Conservation (phyloP, 2,888 invertebrate species). For the Drosophila macrothrix region DNA sequence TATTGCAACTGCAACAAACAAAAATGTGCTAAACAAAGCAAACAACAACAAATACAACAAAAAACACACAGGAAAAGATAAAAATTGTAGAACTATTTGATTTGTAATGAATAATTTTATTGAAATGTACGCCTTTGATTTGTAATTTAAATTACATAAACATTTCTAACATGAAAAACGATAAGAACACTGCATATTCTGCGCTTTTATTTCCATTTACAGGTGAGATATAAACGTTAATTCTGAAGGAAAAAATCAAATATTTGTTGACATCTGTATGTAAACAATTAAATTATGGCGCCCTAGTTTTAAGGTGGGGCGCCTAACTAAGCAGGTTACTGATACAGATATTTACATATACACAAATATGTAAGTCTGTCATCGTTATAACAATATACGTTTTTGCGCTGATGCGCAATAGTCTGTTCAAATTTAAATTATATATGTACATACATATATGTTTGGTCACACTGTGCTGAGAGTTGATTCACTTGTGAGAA, state of each 20-base stretch:
- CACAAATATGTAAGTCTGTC: constrained; percentile 8
- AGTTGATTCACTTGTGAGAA: constrained; percentile 19
- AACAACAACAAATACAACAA: constrained; percentile 19
- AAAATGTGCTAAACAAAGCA: constrained; percentile 45
- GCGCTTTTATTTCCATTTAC: constrained; percentile 39
- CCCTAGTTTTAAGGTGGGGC: not conserved
- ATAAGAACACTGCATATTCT: constrained; percentile 34
- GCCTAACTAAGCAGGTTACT: constrained; percentile 24
- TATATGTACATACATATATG: not conserved
- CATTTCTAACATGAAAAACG: constrained; percentile 75
- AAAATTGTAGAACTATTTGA: constrained; percentile 77
- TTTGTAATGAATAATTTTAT: constrained; percentile 79
- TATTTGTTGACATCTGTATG: constrained; percentile 23
- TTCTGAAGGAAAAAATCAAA: constrained; percentile 13
- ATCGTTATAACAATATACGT: constrained; percentile 1
- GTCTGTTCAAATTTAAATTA: constrained; percentile 2
- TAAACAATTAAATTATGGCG: constrained; percentile 2
- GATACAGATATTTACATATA: not conserved
- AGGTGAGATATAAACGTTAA: constrained; percentile 2
- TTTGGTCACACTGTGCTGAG: constrained; percentile 31
- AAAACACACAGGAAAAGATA: constrained; percentile 50
- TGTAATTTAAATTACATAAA: constrained; percentile 78
- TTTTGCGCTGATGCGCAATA: constrained; percentile 64
- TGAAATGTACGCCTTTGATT: constrained; percentile 75
- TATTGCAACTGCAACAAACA: constrained; percentile 42